Evolutionary conservation across 1,140 invertebrate species (phyloP).

Genomic region (Trypoxylus dichotomus): DNA sequence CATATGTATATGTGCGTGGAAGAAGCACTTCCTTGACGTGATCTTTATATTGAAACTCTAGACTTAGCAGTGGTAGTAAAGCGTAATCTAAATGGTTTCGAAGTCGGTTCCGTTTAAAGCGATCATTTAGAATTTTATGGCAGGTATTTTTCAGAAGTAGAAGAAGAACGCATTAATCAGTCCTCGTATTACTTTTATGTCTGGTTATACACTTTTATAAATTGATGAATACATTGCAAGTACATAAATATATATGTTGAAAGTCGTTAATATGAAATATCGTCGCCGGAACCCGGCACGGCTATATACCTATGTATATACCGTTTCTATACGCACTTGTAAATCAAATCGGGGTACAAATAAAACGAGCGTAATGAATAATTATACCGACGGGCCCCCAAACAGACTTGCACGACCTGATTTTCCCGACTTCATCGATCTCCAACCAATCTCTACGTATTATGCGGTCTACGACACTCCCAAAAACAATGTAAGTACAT

Average conservation of each 20-base stretch:
- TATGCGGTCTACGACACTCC: background rate
- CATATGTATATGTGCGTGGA: background rate
- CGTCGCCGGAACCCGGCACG: background rate
- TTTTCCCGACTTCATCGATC: constrained; percentile 23
- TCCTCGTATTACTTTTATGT: background rate
- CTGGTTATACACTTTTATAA: constrained; percentile 15
- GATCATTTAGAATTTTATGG: constrained; percentile 3
- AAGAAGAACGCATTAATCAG: constrained; percentile 18
- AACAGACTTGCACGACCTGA: constrained; percentile 15
- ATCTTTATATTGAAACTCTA: background rate
- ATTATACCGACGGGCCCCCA: constrained; percentile 12
- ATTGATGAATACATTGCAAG: constrained; percentile 24
- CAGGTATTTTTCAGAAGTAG: constrained; percentile 8
- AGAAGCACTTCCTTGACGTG: background rate
- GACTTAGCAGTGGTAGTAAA: background rate
- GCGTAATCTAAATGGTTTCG: background rate
- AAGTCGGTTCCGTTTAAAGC: background rate
- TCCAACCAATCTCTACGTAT: constrained; percentile 3
- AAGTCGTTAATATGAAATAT: constrained; percentile 26
- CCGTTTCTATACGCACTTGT: constrained; percentile 9
- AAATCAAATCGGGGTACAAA: constrained; percentile 24
- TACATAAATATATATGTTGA: constrained; percentile 25
- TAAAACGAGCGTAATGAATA: constrained; percentile 13
- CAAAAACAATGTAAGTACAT: too few relatives aligned
- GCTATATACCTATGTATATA: background rate